Evolutionary conservation across 2,113 vertebrate species (phyloP).

Genomic region (Onychostruthus taczanowskii): DNA sequence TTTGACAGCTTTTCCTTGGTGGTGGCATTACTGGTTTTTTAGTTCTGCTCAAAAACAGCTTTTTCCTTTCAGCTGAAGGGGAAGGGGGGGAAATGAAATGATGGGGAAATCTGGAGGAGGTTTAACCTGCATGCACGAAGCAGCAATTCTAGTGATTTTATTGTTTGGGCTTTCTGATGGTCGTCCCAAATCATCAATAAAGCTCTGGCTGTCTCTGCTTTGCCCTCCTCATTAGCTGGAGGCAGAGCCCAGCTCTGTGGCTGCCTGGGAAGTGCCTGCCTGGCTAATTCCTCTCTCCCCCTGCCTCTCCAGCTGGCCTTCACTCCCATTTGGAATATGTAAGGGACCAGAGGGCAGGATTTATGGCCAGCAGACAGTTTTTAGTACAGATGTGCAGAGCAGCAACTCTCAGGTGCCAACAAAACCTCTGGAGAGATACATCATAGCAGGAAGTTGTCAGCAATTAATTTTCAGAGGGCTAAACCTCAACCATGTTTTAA

Average conservation of each 20-base stretch:
- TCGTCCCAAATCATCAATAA: not conserved
- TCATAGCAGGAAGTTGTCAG: slow-evolving; percentile 27
- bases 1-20: not conserved
- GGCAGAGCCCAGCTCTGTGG: not conserved
- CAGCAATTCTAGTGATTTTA: not conserved
- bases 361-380: slow-evolving; percentile 14
- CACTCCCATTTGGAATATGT: not conserved
- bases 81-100: not conserved
- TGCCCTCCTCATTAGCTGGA: not conserved
- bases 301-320: slow-evolving; percentile 1
- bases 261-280: not conserved
- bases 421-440: slow-evolving; percentile 53
- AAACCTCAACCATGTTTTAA: slow-evolving; percentile 59
- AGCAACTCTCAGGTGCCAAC: slow-evolving; percentile 25
- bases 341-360: not conserved
- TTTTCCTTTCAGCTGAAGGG: not conserved
- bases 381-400: slow-evolving; percentile 54
- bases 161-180: not conserved
- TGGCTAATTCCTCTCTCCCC: not conserved
- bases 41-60: not conserved
- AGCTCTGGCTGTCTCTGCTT: not conserved
- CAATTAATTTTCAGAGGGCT: slow-evolving; percentile 61
- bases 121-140: not conserved
- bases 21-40: not conserved
- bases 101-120: not conserved